These are phyloP conservation scores for Gobiocypris rarus DNA, from an alignment of 2,113 vertebrate species.

Conservation along the genomic window DNA sequence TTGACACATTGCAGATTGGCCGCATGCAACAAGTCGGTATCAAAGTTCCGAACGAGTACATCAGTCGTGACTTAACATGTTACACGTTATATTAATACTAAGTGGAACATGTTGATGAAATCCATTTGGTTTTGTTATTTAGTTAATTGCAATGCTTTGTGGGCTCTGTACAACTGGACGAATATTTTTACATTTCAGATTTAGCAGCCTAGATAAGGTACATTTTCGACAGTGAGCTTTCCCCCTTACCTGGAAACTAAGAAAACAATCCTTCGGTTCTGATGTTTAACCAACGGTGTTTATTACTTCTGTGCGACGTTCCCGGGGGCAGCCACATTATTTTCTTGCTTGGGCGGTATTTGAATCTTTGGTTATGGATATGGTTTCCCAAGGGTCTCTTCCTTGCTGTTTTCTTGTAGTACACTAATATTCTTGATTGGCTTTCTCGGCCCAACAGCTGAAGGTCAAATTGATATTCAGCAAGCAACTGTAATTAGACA, in stretches of 20 bases:
- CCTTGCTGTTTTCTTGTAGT: slow-evolving; percentile 80
- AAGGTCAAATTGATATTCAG: slow-evolving; percentile 92
- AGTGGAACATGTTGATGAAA: not conserved
- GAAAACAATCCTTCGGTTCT: not conserved
- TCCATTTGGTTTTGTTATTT: not conserved
- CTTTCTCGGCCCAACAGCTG: slow-evolving; percentile 86
- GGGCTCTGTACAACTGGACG: not conserved
- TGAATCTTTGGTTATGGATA: slow-evolving; percentile 78
- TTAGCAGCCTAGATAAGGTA: not conserved
- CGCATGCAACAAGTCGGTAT: slow-evolving; percentile 26
- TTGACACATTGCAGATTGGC: not conserved
- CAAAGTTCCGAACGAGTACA: not conserved
- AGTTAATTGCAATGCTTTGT: not conserved
- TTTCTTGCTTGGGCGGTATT: slow-evolving; percentile 75
- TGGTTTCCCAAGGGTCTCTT: slow-evolving; percentile 84
- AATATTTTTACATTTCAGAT: too few species aligned
- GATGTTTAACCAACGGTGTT: slow-evolving; percentile 62
- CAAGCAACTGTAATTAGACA: slow-evolving; percentile 83
- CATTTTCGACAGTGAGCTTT: not conserved
- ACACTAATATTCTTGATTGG: slow-evolving; percentile 88
- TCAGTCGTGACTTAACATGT: not conserved
- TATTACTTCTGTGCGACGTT: slow-evolving; percentile 71
- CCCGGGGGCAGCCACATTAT: slow-evolving; percentile 71
- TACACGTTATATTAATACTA: not conserved
- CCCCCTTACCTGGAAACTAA: not conserved